Base-by-base conservation (phyloP, 2,888 invertebrate genomes). In the Hypomecis punctinalis region DNA sequence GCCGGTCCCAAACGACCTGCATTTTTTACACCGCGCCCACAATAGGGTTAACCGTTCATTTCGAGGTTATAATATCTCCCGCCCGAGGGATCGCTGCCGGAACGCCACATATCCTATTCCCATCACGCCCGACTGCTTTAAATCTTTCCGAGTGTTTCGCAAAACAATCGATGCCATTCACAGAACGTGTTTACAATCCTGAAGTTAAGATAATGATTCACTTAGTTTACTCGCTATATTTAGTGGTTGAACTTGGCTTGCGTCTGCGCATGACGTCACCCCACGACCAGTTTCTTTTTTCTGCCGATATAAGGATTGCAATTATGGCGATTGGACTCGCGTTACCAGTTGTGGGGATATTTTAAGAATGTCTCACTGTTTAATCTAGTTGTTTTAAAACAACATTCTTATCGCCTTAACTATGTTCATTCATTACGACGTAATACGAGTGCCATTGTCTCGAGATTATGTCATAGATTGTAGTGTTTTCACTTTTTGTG, bases 11-110 rank as follows among this genome's bases (percentile, higher is more conserved):
- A 52, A 13, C 58, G 55, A 67, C 69, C 86, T 88, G 89, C 88
- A 88, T 89, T 91, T 90, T 91, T 92, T 90, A 85, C 63, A 36
- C 47, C 65, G 61, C 81, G 62, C 77, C 79, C 82, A 82, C 84
- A 86, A 88, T 86, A 86, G 78, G 81, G 75, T 78, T 79, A 83
- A 81, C 76, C 49, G 71, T 78, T 84, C 56, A 42, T 77, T 83
- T 88, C 74, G 90, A 91, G 92, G 92, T 91, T 91, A 90, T 85
- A 80, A 90, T 85, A 80, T 86, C 87, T 82, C 81, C 82, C 55
- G 60, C 56, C 43, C 37, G 56, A 51, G 43, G 56, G 56, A 40
- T 57, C 73, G 74, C 75, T 69, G 68, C 56, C 57, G 52, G 37
- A 10, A 54, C 53, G 13, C 49, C n/a, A 9, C 6, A 51, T 13